Conservation (phyloP, 2,888 invertebrate genomes). For the Drosophila pullipes region DNA sequence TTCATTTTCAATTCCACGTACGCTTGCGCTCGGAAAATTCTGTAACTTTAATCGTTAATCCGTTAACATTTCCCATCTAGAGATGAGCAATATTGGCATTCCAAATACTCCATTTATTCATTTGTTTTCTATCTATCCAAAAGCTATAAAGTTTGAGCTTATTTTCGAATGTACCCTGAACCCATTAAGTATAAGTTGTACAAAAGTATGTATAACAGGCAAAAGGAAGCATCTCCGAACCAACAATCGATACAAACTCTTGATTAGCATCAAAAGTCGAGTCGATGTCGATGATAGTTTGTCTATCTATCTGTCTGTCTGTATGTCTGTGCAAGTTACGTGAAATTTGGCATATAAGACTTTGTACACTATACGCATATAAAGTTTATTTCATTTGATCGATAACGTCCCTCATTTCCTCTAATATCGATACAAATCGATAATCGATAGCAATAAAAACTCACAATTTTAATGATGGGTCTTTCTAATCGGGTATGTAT, state of each 20-base stretch:
- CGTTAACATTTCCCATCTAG: slow-evolving; percentile 25
- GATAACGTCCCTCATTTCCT: too few relatives aligned
- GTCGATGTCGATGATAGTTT: neutral
- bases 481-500: neutral
- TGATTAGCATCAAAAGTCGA: neutral
- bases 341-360: neutral
- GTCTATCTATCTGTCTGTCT: neutral
- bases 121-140: neutral
- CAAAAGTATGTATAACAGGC: neutral
- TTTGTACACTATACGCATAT: neutral
- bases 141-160: neutral
- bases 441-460: too few relatives aligned
- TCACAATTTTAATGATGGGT: neutral
- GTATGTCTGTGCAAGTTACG: neutral
- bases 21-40: slow-evolving; percentile 20
- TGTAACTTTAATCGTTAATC: neutral
- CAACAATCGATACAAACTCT: neutral
- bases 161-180: neutral
- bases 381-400: too few relatives aligned
- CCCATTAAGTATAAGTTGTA: neutral
- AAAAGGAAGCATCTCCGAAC: neutral
- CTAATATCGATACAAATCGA: too few relatives aligned
- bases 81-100: slow-evolving; percentile 13
- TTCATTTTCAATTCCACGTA: slow-evolving; percentile 31
- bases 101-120: neutral